Evolutionary conservation across 2,888 invertebrate genomes (phyloP).

Genomic region (Poecilus cupreus): DNA sequence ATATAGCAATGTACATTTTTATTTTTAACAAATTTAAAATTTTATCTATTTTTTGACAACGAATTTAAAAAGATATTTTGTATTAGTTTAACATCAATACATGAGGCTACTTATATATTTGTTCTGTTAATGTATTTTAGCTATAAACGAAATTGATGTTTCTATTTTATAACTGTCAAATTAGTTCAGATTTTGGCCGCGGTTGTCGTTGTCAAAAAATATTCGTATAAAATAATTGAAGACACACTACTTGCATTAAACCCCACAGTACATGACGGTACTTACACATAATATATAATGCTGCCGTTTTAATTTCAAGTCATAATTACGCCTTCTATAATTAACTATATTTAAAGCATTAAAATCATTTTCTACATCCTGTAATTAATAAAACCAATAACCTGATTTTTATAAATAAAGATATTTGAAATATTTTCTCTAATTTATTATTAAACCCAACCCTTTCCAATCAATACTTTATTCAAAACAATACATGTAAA

Average conservation of each 20-base stretch:
- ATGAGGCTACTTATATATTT: no score
- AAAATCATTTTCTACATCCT: slow-evolving; percentile 53
- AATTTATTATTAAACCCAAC: slow-evolving; percentile 41
- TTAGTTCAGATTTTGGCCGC: no score
- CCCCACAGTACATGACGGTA: slow-evolving; percentile 26
- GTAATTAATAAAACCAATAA: slow-evolving; percentile 53
- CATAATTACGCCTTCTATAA: slow-evolving; percentile 44
- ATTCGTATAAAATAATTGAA: slow-evolving; percentile 7
- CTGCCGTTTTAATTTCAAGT: slow-evolving; percentile 26
- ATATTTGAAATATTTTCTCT: slow-evolving; percentile 49
- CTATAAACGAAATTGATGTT: no score
- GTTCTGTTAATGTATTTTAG: background rate
- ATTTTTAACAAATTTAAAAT: background rate
- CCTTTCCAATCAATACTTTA: background rate
- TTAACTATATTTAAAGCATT: slow-evolving; percentile 52
- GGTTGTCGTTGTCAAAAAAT: background rate
- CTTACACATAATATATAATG: slow-evolving; percentile 32
- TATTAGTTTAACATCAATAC: no score
- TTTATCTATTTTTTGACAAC: slow-evolving; percentile 28
- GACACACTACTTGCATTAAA: slow-evolving; percentile 12
- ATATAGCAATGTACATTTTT: slow-evolving; percentile 29
- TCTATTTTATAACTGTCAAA: no score
- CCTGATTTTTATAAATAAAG: slow-evolving; percentile 57
- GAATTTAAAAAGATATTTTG: background rate
- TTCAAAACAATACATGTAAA: slow-evolving; percentile 4